Evolutionary conservation across 2,113 vertebrate species (phyloP).

Genomic region (Raja brachyura): DNA sequence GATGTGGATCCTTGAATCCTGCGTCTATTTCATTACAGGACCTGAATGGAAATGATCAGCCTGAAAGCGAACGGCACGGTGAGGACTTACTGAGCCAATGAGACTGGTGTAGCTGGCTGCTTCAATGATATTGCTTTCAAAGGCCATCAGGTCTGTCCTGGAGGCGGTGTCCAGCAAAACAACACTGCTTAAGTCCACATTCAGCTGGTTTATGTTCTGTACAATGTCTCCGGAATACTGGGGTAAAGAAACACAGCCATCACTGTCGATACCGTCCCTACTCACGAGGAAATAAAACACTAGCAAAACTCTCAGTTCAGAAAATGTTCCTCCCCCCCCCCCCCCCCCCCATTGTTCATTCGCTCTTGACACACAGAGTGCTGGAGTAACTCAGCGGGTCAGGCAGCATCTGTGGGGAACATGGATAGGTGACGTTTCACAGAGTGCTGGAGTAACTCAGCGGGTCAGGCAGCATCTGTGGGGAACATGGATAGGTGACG

Average conservation of each 20-base stretch:
- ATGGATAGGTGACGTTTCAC: no score
- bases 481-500: no score
- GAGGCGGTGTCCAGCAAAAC: conserved; percentile 50
- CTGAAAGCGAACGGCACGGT: background rate
- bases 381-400: no score
- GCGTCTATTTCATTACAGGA: background rate
- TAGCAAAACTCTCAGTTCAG: background rate
- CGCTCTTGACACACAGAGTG: no score
- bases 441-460: no score
- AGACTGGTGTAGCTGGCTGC: conserved; percentile 47
- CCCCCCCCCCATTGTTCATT: no score
- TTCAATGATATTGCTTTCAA: conserved; percentile 48
- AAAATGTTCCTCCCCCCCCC: no score
- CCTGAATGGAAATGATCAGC: background rate
- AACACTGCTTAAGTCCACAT: conserved; percentile 38
- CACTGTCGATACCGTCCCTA: no score
- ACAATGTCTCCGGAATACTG: conserved; percentile 53
- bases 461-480: no score
- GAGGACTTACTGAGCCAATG: conserved; percentile 51
- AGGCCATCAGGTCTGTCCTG: conserved; percentile 51
- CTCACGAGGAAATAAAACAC: no score
- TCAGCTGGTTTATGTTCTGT: conserved; percentile 45
- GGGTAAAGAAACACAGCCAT: background rate
- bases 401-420: no score
- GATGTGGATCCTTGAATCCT: no score